Evolutionary conservation across 2,888 invertebrate genomes (phyloP).

Genomic region (Mimas tiliae): DNA sequence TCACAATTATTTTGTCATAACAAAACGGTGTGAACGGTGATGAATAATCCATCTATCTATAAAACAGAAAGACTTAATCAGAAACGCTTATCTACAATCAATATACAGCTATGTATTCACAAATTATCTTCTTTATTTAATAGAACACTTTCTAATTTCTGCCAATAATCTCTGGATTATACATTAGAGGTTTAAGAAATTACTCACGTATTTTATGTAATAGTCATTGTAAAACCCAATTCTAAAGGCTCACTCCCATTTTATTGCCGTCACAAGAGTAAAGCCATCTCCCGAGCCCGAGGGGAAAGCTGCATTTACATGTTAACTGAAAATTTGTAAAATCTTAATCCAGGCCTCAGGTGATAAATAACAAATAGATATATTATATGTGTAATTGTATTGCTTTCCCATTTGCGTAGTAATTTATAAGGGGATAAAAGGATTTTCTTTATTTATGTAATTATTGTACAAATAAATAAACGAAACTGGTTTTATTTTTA

Average conservation of each 20-base stretch:
- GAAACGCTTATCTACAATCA: no score
- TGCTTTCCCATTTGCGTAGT: background rate
- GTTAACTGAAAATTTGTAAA: slow-evolving; percentile 46
- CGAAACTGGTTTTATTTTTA: background rate
- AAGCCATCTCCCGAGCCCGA: slow-evolving; percentile 20
- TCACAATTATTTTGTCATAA: no score
- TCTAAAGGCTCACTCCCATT: slow-evolving; percentile 14
- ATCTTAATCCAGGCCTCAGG: slow-evolving; percentile 30
- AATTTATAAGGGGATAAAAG: background rate
- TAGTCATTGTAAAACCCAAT: slow-evolving; percentile 9
- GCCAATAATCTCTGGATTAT: background rate
- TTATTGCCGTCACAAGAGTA: slow-evolving; percentile 15
- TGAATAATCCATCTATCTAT: no score
- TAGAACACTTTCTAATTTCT: background rate
- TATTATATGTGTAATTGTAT: background rate
- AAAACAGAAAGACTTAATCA: no score
- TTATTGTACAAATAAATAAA: background rate
- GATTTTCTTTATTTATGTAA: background rate
- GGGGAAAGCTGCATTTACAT: slow-evolving; percentile 50
- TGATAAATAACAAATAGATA: slow-evolving; percentile 8
- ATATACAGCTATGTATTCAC: background rate
- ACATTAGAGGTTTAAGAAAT: background rate
- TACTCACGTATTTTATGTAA: slow-evolving; percentile 1
- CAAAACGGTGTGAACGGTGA: no score
- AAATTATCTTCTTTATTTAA: background rate